Evolutionary conservation across 2,888 invertebrate species (phyloP).

Genomic region (Caenorhabditis imperialis): DNA sequence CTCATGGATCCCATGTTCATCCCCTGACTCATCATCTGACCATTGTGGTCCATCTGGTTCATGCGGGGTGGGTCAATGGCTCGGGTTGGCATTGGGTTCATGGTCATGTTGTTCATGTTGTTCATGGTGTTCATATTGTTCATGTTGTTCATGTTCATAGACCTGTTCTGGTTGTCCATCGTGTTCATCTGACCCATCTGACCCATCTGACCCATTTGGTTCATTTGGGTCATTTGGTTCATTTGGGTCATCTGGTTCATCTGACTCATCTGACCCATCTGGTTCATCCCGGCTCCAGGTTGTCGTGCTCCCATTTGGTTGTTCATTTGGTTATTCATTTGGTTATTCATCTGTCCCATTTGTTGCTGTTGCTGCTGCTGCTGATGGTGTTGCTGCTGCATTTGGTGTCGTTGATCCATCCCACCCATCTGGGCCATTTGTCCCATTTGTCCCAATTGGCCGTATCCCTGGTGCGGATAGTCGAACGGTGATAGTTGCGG

Average conservation of each 20-base stretch:
- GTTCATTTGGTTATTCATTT: too few species aligned
- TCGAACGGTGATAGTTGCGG: slow-evolving; percentile 29
- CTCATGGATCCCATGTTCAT: slow-evolving; percentile 4
- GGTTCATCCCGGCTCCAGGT: too few species aligned
- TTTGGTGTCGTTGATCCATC: slow-evolving; percentile 10
- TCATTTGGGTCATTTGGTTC: slow-evolving; percentile 6
- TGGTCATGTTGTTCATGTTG: too few species aligned
- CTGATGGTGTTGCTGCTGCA: slow-evolving; percentile 6
- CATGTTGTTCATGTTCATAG: too few species aligned
- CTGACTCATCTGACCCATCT: too few species aligned
- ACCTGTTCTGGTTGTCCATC: too few species aligned
- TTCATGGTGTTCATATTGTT: too few species aligned
- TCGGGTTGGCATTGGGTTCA: too few species aligned
- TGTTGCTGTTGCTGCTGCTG: slow-evolving; percentile 10
- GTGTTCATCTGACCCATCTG: neutral
- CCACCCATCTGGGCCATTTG: slow-evolving; percentile 12
- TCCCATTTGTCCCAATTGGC: slow-evolving; percentile 47
- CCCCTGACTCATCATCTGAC: slow-evolving; percentile 7
- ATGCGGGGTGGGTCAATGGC: too few species aligned
- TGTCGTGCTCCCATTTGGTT: slow-evolving; percentile 4
- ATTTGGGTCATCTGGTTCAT: neutral
- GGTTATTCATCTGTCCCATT: slow-evolving; percentile 4
- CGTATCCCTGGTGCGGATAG: slow-evolving; percentile 35
- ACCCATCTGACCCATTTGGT: neutral
- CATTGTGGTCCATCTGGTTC: slow-evolving; percentile 4